Base-by-base conservation (phyloP, 2,113 vertebrate genomes). In the Parus major region DNA sequence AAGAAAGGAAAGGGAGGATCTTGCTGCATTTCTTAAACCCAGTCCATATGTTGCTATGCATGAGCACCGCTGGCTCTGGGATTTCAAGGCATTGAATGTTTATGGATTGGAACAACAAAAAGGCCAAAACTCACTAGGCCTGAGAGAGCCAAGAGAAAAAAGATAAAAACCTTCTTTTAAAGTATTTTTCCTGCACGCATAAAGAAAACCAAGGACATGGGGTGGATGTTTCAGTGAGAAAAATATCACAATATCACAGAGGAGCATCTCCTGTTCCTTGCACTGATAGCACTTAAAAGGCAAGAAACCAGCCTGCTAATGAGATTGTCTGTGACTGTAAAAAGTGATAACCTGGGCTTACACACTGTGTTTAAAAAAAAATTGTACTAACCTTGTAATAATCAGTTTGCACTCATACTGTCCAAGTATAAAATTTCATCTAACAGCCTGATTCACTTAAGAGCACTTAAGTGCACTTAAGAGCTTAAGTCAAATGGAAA, bases 401-500 rank as follows among this genome's bases (percentile, higher is more conserved):
- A 91, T 47, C 4, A 76, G 70, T 76, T 87, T 85, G 52, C 41
- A 35, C 44, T 90, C 63, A 23, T 9, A 46, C 33, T 68, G 15
- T 46, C 25, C 0, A 0, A 81, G 41, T 44, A 57, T 36, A 76
- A 82, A 85, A 82, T 93, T 86, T 85, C 19, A 36, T 42, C 78
- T 68, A 29, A 44, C 57, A 85, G 4, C 31, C 22, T 52, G 31
- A 68, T 72, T 93, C 53, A 72, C 31, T 85, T 39, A 39, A 39
- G 39, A 39, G 39, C 39, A 39, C 39, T 39, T 39, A 39, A 90
- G 82, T 41, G 61, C n/a, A 79, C 3, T 82, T 75, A 84, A 91
- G 33, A 94, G 73, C 65, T 82, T 75, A 87, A 94, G 24, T 44
- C 44, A 85, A 91, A 87, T 35, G 57, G 70, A 90, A 95, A 65